Percentiles rank a stretch among this genome's conserved stretches.
Conservation (phyloP, 2,888 invertebrate genomes). For the Drosophila ustulata region DNA sequence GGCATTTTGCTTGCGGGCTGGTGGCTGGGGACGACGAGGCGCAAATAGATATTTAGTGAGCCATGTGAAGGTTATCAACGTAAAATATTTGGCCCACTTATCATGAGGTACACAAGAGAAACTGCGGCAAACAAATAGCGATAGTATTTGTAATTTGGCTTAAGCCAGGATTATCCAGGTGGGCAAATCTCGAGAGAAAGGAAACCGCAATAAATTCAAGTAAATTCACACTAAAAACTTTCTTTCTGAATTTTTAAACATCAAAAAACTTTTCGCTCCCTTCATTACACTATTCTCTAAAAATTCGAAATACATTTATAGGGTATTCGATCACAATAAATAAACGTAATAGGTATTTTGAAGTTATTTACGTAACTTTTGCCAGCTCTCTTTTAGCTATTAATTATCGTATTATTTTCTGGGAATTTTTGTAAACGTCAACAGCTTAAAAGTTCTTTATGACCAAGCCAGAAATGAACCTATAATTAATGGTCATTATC, state of each 20-base stretch:
- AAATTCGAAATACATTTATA: background rate
- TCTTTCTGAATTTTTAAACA: too few relatives aligned
- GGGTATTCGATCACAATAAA: background rate
- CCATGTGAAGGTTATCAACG: slow-evolving; percentile 18
- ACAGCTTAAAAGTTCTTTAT: slow-evolving; percentile 18
- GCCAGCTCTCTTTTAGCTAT: background rate
- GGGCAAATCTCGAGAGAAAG: background rate
- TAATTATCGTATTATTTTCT: slow-evolving; percentile 25
- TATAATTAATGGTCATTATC: slow-evolving; percentile 65
- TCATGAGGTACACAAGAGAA: slow-evolving; percentile 3
- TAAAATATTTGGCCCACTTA: slow-evolving; percentile 22
- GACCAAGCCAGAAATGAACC: slow-evolving; percentile 9
- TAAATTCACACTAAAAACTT: background rate
- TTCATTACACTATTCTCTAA: background rate
- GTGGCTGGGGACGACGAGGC: background rate
- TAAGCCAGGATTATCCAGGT: background rate
- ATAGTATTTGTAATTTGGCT: background rate
- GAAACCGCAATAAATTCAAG: background rate
- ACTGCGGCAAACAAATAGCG: background rate
- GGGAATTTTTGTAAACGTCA: slow-evolving; percentile 7
- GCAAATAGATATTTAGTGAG: slow-evolving; percentile 12
- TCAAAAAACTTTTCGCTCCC: too few relatives aligned
- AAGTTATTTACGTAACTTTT: background rate
- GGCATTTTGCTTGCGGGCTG: background rate
- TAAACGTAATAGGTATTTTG: background rate